A percentile compares a stretch with the other conserved stretches of the same genome.
These are phyloP conservation scores for Pristionchus entomophagus DNA, from an alignment of 2,888 invertebrate species.

Conservation along the genomic window DNA sequence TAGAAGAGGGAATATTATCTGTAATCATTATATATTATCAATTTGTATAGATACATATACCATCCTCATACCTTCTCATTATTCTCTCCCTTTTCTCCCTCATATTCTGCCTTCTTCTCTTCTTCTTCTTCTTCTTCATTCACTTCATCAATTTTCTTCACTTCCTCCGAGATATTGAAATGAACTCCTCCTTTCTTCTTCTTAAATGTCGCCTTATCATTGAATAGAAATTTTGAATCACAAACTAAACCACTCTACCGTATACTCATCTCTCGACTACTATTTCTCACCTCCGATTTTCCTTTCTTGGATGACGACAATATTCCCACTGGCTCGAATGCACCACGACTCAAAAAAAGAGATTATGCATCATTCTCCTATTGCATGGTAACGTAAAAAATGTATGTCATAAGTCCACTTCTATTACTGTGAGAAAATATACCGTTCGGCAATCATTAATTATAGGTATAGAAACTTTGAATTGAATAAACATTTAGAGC, in stretches of 20 bases:
- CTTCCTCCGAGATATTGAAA: neutral
- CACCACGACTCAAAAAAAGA: neutral
- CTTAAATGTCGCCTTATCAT: neutral
- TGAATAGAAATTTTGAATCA: neutral
- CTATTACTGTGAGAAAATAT: too few relatives aligned
- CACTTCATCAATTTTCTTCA: neutral
- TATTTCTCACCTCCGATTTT: neutral
- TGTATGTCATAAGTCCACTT: too few relatives aligned
- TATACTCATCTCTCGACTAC: neutral
- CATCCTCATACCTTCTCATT: neutral
- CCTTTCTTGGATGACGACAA: constrained; percentile 2
- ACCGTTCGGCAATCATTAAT: too few relatives aligned
- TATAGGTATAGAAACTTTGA: too few relatives aligned
- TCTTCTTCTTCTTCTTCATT: neutral
- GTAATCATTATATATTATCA: too few relatives aligned
- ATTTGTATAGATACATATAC: neutral
- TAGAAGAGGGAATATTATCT: constrained; percentile 17
- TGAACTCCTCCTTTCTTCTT: constrained; percentile 21
- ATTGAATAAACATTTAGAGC: too few relatives aligned
- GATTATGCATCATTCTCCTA: neutral
- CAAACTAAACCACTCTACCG: neutral
- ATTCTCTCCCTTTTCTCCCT: neutral
- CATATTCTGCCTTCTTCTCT: constrained; percentile 22
- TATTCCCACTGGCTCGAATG: constrained; percentile 35
- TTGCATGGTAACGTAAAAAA: too few relatives aligned